Base-by-base conservation (phyloP, 2,113 vertebrate species). In the Patagioenas fasciata region DNA sequence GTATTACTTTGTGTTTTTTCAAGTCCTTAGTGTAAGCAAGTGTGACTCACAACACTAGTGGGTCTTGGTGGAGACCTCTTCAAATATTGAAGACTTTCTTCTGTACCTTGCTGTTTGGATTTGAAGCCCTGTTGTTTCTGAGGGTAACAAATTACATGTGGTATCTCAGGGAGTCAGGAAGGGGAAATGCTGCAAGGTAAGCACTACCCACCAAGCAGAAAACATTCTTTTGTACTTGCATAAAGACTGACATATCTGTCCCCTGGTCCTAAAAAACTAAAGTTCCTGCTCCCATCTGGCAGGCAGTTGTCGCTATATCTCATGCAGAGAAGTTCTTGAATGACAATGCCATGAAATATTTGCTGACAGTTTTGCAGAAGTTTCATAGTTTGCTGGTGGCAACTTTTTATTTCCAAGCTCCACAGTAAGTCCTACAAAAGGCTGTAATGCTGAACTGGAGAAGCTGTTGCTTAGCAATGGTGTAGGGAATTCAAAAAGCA, bases 381-480 rank as follows among this genome's bases (percentile, higher is more conserved):
- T 83, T 90, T 78, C 0, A 0, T 73, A 20, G 58, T 54, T 80
- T 77, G 54, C 44, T 86, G n/a, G 34, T 71, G 78, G 77, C 80
- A 80, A 62, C 25, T 28, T 58, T 34, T 66, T 71, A 58, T 60
- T 88, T 93, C 61, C 13, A 40, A 40, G 32, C 25, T 79, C 28
- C n/a, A 28, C 31, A 32, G 32, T 19, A 82, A 79, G 40, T 69
- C 24, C 72, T 91, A n/a, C 40, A 28, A 57, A 92, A 91, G 31
- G 8, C 54, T 89, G 23, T 38, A 50, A 31, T 64, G 51, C 53
- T 91, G 44, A 71, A 1, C n/a, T 60, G 36, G 48, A 86, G 56
- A 72, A 81, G 24, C 40, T 24, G 60, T 89, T 91, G 95, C 94
- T 81, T 80, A 72, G 89, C 60, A 87, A 13, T 91, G 65, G 53